Conservation (phyloP, 2,888 invertebrate species). For the Polymixis flavicincta region DNA sequence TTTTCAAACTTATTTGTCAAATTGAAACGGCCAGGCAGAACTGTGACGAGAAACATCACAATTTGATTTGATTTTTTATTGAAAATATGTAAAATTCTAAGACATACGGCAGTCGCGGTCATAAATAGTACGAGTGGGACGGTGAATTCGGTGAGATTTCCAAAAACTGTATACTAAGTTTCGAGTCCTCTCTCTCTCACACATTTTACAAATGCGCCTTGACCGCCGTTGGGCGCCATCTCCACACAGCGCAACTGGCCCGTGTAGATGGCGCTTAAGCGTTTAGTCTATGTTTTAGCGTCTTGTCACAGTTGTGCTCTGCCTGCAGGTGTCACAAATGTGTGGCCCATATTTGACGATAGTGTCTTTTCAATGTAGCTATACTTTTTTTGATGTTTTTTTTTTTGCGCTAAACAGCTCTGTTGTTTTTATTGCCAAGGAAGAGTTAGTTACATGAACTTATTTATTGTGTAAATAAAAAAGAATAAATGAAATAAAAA, state of each 20-base stretch:
- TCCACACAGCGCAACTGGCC: too few relatives aligned
- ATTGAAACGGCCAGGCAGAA: neutral
- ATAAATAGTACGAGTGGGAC: neutral
- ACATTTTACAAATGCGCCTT: neutral
- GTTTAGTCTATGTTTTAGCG: neutral
- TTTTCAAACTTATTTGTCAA: conserved; percentile 22
- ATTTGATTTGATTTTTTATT: conserved; percentile 7
- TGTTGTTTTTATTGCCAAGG: conserved; percentile 63
- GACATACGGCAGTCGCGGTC: neutral
- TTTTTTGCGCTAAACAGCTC: conserved; percentile 55
- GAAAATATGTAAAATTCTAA: neutral
- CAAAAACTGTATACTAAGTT: neutral
- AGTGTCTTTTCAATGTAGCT: conserved; percentile 28
- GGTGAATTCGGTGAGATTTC: neutral
- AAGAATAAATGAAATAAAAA: conserved; percentile 70
- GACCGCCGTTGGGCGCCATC: neutral
- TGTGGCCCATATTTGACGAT: conserved; percentile 17
- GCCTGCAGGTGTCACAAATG: conserved; percentile 1
- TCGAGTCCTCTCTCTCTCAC: neutral
- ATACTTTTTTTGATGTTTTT: conserved; percentile 45
- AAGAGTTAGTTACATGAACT: conserved; percentile 59
- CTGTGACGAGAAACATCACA: conserved; percentile 6
- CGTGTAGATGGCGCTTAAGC: neutral
- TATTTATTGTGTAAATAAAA: conserved; percentile 84
- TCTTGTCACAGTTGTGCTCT: conserved; percentile 23